A percentile compares a stretch with the other conserved stretches of the same genome.
Conservation (phyloP, 2,888 invertebrate genomes). For the Heteromurus nitidus region DNA sequence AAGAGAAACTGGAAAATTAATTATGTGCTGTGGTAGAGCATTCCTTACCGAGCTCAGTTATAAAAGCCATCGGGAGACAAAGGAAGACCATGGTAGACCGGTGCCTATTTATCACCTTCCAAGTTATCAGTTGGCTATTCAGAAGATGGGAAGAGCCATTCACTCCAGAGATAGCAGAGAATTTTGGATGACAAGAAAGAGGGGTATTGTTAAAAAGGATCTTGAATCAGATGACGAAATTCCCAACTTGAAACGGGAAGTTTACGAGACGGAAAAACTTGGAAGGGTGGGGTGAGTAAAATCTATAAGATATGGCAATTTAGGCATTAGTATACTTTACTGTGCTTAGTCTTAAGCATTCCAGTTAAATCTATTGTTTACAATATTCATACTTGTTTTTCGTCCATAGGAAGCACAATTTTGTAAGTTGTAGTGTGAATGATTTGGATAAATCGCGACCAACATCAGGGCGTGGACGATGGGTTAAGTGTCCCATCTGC, state of each 20-base stretch:
- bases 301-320: too few species aligned
- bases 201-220: background rate
- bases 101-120: constrained; percentile 44
- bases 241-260: background rate
- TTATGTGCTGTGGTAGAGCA: constrained; percentile 58
- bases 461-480: constrained; percentile 3
- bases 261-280: background rate
- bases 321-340: too few species aligned
- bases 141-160: constrained; percentile 1
- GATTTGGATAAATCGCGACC: constrained; percentile 16
- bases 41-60: constrained; percentile 51
- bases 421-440: constrained; percentile 12
- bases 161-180: constrained; percentile 3
- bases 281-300: background rate
- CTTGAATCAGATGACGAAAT: constrained; percentile 16
- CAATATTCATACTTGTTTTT: too few species aligned
- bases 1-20: constrained; percentile 8
- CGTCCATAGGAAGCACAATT: too few species aligned
- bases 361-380: too few species aligned
- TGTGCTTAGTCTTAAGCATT: too few species aligned
- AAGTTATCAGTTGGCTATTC: background rate
- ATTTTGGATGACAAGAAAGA: constrained; percentile 42
- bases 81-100: constrained; percentile 34
- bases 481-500: constrained; percentile 5
- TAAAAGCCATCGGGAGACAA: constrained; percentile 37